Percentiles rank a stretch among this genome's conserved stretches.
Conservation (phyloP, 37 sponge, comb jelly and placozoan genomes). For the Chondrilla cf. caribensis region DNA sequence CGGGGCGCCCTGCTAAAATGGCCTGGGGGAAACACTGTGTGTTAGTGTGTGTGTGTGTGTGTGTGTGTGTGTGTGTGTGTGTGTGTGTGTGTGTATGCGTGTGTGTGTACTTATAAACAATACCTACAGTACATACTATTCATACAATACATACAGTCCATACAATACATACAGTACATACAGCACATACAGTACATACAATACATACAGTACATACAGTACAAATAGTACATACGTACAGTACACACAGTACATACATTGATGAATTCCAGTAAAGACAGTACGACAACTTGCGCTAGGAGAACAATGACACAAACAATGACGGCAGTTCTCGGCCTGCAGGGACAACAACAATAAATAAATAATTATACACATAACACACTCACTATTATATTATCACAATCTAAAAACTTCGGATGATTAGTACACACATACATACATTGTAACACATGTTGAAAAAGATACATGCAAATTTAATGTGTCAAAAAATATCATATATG, state of each 20-base stretch:
- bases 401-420: no score
- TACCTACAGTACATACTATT: neutral
- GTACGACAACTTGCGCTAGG: conserved; percentile 38
- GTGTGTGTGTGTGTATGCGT: neutral
- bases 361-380: no score
- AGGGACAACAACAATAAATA: neutral
- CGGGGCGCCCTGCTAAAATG: no score
- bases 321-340: conserved; percentile 60
- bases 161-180: no score
- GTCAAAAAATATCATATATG: no score
- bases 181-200: neutral
- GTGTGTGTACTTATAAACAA: neutral
- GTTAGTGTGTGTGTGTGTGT: conserved; percentile 1
- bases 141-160: neutral
- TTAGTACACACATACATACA: no score
- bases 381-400: no score
- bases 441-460: no score
- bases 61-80: neutral
- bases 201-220: neutral
- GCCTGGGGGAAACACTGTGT: neutral
- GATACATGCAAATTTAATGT: no score
- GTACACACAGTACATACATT: neutral
- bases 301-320: conserved; percentile 66
- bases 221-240: neutral
- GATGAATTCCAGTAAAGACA: conserved; percentile 43